Conservation (phyloP, 2,113 vertebrate species). For the Stigmatopora nigra region DNA sequence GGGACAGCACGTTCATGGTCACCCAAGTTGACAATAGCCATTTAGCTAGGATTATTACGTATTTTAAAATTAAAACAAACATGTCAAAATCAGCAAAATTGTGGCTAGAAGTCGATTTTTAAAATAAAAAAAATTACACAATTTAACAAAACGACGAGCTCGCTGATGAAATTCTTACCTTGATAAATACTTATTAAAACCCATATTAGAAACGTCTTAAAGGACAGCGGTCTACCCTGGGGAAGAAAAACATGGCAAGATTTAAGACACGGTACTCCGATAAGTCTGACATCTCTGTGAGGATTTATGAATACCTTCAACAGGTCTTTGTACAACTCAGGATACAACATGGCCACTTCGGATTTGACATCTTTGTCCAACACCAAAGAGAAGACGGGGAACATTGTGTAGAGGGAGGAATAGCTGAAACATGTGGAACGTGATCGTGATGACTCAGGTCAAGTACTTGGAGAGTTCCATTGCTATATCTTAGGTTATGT, state of each 20-base stretch:
- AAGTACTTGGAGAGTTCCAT: background rate
- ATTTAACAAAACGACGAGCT: background rate
- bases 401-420: conserved; percentile 98
- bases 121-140: no score
- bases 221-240: conserved; percentile 88
- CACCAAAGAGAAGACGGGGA: conserved; percentile 94
- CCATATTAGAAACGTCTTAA: conserved; percentile 97
- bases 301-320: conserved; percentile 75
- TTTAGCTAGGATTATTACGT: no score
- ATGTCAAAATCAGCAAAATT: background rate
- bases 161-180: conserved; percentile 70
- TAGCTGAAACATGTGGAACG: conserved; percentile 68
- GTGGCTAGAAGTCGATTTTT: background rate
- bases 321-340: conserved; percentile 95
- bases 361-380: conserved; percentile 97
- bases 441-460: background rate
- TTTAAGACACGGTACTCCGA: background rate
- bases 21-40: background rate
- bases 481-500: background rate
- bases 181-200: conserved; percentile 97
- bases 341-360: conserved; percentile 96
- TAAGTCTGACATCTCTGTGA: background rate
- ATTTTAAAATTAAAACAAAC: no score
- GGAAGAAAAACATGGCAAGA: conserved; percentile 19
- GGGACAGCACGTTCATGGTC: background rate